Conservation (phyloP, 2,113 vertebrate species). For the Eurystomus gularis region DNA sequence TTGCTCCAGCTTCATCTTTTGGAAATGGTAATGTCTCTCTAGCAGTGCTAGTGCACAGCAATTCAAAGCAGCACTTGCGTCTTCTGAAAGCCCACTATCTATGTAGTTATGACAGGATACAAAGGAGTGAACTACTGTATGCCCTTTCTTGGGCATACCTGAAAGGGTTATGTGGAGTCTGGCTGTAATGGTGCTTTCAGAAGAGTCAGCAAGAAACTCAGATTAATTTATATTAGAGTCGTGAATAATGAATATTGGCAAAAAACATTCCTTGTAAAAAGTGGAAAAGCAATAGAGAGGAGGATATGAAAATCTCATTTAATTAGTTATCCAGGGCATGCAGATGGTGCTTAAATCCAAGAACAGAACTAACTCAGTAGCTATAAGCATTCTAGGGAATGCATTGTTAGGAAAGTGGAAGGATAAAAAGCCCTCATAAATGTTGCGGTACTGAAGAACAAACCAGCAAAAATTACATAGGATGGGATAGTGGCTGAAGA, state of each 20-base stretch:
- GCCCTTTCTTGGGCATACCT: not conserved
- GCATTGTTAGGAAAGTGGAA: not conserved
- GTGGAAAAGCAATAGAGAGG: not conserved
- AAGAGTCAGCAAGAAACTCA: not conserved
- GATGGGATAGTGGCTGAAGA: not conserved
- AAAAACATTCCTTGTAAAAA: constrained; percentile 2
- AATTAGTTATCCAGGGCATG: constrained; percentile 49
- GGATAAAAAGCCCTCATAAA: not conserved
- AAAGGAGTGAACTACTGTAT: not conserved
- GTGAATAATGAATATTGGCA: not conserved
- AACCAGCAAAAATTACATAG: not conserved
- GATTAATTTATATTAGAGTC: not conserved
- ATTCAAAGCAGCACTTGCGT: not conserved
- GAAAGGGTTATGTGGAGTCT: not conserved
- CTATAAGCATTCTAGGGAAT: not conserved
- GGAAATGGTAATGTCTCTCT: not conserved
- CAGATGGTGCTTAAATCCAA: not conserved
- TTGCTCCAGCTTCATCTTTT: not conserved
- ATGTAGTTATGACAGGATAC: not conserved
- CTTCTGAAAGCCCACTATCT: not conserved
- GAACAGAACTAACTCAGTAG: not conserved
- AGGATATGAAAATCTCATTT: constrained; percentile 25
- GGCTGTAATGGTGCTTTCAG: not conserved
- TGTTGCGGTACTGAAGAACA: not conserved
- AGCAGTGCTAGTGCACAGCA: not conserved